Evolutionary conservation across 2,888 invertebrate species (phyloP), one percentile per base, ranked within the genome.

Genomic region (Calliscelio sp.): DNA sequence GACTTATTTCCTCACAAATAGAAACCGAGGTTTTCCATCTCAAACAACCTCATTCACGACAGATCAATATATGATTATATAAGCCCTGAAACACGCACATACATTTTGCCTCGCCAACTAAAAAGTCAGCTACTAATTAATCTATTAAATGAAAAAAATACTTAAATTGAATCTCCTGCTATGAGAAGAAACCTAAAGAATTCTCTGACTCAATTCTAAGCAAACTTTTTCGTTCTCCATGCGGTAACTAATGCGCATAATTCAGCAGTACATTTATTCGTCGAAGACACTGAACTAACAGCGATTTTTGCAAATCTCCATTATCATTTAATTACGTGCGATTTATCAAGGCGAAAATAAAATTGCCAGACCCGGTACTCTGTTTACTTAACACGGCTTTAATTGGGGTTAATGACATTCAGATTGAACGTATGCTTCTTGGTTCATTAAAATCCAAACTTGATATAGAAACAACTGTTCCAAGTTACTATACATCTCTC

Each of bases 401-500:
- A 63, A 74, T 74, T 44, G 25, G 44, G 65, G 65, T 75, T 55
- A 75, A 75, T 65, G 46, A 75, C 46, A 65, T 65, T 55, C 16
- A 18, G 55, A 55, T 75, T 65, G 16, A 44, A 22, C 55, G 16
- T 46, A 55, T 24, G 24, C 32, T 55, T 65, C 14, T 63, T 22
- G 18, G 53, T 63, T 75, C 65, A 55, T 55, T 65, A 59, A 61
- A 73, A 66, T 53, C 14, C 35, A 35, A 68, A 74, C 38, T 22
- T 41, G 63, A 61, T 51, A 49, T 38, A 35, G 51, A 74, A 51
- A 74, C 71, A 71, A 74, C 25, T 63, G 53, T 18, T 24, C 22
- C 10, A 73, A 46, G 22, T 53, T 28, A 28, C n/a, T 10, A 25
- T 61, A 38, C n/a, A n/a, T n/a, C n/a, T n/a, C n/a, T n/a, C n/a